Conservation (phyloP, 2,797 vertebrate genomes). For the Anas georgica region DNA sequence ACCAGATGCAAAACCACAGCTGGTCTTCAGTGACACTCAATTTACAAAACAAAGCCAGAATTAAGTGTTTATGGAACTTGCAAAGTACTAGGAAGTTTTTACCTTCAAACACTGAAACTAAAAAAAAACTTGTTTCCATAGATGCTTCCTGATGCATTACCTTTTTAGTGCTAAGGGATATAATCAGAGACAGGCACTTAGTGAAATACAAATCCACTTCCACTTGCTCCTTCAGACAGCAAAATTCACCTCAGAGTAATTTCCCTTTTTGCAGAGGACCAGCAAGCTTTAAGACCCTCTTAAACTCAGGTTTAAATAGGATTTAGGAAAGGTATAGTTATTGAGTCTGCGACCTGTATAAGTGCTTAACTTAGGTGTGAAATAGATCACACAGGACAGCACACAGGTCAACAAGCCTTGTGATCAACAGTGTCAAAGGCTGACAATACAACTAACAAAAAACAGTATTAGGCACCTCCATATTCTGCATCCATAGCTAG, state of each 20-base stretch:
- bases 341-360: neutral
- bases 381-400: neutral
- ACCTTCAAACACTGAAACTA: neutral
- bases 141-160: neutral
- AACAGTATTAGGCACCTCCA: neutral
- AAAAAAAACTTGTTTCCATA: neutral
- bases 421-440: neutral
- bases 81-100: neutral
- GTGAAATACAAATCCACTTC: neutral
- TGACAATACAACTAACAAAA: slow-evolving; percentile 15
- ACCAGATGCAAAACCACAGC: neutral
- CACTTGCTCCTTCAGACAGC: neutral
- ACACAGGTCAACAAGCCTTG: neutral
- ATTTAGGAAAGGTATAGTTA: neutral
- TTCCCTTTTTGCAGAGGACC: neutral
- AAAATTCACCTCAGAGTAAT: neutral
- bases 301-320: neutral
- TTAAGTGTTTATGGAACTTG: neutral
- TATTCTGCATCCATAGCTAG: neutral
- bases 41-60: slow-evolving; percentile 25
- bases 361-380: neutral
- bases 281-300: neutral
- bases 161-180: neutral
- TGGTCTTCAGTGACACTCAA: neutral
- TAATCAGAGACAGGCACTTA: neutral